Evolutionary conservation across 2,797 vertebrate genomes (phyloP), one percentile per base, ranked within the genome.

Genomic region (Myotis myotis): DNA sequence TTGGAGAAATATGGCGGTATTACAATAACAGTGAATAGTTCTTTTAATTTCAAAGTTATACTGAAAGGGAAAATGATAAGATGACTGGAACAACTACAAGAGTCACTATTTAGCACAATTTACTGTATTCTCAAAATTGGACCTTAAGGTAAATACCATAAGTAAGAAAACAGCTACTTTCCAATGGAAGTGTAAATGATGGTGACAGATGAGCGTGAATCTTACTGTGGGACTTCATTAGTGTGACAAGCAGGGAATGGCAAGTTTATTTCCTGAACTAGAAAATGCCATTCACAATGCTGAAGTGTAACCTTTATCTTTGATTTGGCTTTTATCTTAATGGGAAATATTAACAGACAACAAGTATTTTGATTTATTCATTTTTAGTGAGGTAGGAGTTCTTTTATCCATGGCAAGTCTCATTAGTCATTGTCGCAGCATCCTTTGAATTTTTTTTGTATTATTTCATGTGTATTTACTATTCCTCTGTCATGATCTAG

Each of bases 321-420:
- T 96, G 96, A 96, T 96, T 97, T 95, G 81, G 80, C 10, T 96
- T 97, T 94, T 85, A 62, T 75, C 64, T 96, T 96, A 90, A 95
- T 86, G 90, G 84, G 92, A 97, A 96, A 89, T 96, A 47, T 74
- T 94, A 88, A 47, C 91, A 97, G 94, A 15, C 0, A 95, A 75
- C 13, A 95, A 96, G 83, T 71, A 47, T 89, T 95, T 92, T 94
- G 91, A 78, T 36, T 88, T 70, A 75, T 95, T 96, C 57, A 38
- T 87, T 82, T 75, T 90, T 11, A 75, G 66, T 57, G n/a, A 97
- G 53, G 60, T 22, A 88, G 15, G 16, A 33, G 3, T 11, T 30
- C 19, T 74, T 97, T 97, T 79, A 62, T 79, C 41, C 16, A 23
- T 74, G 53, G 41, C 33, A 92, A 89, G 68, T 55, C 85, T 68